Conservation (phyloP, 64 coral and sea anemone genomes). For the Dendronephthya gigantea region DNA sequence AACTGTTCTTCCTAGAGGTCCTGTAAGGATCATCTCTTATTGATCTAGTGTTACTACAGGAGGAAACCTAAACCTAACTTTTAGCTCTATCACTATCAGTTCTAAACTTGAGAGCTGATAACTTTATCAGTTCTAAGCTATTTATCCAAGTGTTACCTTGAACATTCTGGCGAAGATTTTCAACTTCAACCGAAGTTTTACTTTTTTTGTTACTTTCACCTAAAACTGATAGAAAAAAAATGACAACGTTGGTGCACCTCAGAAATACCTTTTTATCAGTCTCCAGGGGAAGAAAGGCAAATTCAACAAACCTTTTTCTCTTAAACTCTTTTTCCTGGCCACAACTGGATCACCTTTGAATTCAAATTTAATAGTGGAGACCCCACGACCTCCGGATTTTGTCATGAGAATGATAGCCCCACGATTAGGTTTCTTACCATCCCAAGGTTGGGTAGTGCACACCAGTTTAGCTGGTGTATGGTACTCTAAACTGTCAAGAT, state of each 20-base stretch:
- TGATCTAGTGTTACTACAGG: too few relatives aligned
- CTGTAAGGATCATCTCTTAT: too few relatives aligned
- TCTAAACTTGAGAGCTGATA: too few relatives aligned
- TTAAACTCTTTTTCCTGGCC: neutral
- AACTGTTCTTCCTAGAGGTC: too few relatives aligned
- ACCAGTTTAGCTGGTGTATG: constrained; percentile 80
- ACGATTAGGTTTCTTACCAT: constrained; percentile 17
- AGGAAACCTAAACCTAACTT: too few relatives aligned
- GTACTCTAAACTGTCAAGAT: constrained; percentile 49
- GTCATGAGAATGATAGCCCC: constrained; percentile 64
- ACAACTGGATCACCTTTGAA: constrained; percentile 46
- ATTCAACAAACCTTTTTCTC: neutral
- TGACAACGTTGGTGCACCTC: neutral
- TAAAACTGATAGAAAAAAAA: neutral
- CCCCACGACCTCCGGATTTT: constrained; percentile 72
- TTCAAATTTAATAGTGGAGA: constrained; percentile 60
- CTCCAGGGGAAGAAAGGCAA: neutral
- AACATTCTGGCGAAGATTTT: neutral
- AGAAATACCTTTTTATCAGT: neutral
- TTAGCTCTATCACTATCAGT: too few relatives aligned
- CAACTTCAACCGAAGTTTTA: constrained; percentile 36
- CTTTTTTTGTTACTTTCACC: constrained; percentile 39
- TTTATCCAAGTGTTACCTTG: neutral
- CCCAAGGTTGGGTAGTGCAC: constrained; percentile 64
- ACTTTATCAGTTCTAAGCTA: too few relatives aligned